Percentiles rank a stretch among this genome's conserved stretches.
Evolutionary conservation across 2,888 invertebrate genomes (phyloP).

Genomic region (Harmothoe impar): DNA sequence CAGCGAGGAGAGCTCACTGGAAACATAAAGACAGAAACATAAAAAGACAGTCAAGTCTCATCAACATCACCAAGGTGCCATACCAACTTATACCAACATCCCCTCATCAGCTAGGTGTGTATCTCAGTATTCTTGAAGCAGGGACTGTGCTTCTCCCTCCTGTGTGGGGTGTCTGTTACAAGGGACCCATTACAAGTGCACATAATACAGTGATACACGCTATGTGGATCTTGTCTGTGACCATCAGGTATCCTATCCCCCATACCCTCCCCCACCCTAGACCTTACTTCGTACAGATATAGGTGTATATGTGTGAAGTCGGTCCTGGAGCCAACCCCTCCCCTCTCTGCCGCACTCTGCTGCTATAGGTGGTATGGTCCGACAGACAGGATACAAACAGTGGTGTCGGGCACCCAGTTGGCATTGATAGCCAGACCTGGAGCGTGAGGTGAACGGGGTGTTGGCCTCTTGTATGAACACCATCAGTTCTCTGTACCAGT

Average conservation of each 20-base stretch:
- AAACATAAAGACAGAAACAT: neutral
- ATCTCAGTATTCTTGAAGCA: neutral
- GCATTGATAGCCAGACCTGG: slow-evolving; percentile 12
- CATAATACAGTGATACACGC: too few relatives aligned
- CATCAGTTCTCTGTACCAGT: neutral
- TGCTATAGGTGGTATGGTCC: neutral
- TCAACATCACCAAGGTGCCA: neutral
- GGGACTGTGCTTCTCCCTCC: too few relatives aligned
- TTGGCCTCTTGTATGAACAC: neutral
- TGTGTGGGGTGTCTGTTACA: too few relatives aligned
- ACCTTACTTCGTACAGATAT: neutral
- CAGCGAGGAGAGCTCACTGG: neutral
- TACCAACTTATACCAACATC: neutral
- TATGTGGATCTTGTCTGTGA: neutral
- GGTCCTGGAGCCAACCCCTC: neutral
- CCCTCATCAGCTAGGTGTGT: neutral
- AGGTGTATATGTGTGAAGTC: neutral
- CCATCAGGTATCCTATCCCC: neutral
- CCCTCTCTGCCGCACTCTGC: neutral
- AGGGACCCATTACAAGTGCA: too few relatives aligned
- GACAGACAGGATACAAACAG: neutral
- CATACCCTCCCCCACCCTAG: neutral
- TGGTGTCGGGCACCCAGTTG: neutral
- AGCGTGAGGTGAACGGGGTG: neutral
- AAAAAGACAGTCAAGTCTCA: neutral